Evolutionary conservation across 2,797 vertebrate species (phyloP).

Genomic region (Scolopax bukidnonensis): DNA sequence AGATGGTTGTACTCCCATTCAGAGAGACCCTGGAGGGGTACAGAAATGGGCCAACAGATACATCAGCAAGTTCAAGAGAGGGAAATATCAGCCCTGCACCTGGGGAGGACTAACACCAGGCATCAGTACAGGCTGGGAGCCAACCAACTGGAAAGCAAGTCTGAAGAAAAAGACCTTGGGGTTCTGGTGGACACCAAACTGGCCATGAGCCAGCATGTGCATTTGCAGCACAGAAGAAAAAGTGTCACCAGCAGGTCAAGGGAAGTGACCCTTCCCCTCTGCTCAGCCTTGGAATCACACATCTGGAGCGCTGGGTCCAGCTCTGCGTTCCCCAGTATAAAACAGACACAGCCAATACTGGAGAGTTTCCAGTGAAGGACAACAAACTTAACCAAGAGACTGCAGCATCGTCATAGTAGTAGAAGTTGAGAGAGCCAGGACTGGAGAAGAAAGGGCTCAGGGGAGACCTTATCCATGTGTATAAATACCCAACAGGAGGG

Average conservation of each 20-base stretch:
- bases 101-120: neutral
- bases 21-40: neutral
- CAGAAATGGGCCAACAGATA: neutral
- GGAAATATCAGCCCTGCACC: neutral
- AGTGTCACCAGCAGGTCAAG: rapidly evolving
- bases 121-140: neutral
- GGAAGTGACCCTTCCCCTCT: neutral
- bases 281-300: neutral
- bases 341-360: neutral
- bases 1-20: neutral
- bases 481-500: rapidly evolving
- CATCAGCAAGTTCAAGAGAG: neutral
- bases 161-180: neutral
- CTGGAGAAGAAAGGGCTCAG: neutral
- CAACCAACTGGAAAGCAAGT: neutral
- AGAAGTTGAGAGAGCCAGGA: neutral
- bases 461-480: neutral
- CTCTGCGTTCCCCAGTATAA: neutral
- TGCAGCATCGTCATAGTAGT: neutral
- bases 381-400: neutral
- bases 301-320: neutral
- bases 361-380: neutral
- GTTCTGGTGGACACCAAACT: neutral
- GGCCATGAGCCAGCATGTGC: neutral
- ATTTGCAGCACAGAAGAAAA: neutral